A percentile compares a stretch with the other conserved stretches of the same genome.
Evolutionary conservation across 2,888 invertebrate species (phyloP).

Genomic region (Andrena bicolor): DNA sequence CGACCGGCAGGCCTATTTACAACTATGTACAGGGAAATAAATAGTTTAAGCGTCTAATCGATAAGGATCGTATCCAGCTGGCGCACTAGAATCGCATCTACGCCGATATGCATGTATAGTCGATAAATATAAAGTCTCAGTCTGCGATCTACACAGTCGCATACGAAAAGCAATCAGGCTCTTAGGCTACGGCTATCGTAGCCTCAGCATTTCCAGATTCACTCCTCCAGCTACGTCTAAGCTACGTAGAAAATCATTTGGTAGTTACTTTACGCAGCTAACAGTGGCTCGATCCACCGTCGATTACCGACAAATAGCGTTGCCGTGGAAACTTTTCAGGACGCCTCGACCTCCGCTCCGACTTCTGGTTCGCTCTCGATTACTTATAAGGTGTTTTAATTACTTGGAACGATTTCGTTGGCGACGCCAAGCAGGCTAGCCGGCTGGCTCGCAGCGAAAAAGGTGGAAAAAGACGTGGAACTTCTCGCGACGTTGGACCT

Average conservation of each 20-base stretch:
- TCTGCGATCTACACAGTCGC: conserved; percentile 15
- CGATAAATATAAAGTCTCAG: conserved; percentile 51
- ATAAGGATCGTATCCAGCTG: conserved; percentile 39
- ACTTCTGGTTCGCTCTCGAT: background rate
- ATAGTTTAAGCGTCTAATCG: conserved; percentile 70
- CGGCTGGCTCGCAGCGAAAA: background rate
- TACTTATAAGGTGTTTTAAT: background rate
- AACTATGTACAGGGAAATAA: conserved; percentile 79
- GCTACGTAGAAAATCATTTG: conserved; percentile 28
- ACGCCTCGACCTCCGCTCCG: background rate
- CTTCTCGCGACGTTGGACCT: background rate
- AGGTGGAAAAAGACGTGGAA: conserved; percentile 1
- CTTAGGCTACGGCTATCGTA: background rate
- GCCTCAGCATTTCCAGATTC: conserved; percentile 1
- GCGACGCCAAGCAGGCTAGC: background rate
- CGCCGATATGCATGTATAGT: conserved; percentile 17
- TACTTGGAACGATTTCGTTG: background rate
- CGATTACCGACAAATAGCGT: conserved; percentile 10
- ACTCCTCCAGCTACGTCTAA: background rate
- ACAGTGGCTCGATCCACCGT: background rate
- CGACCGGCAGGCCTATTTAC: conserved; percentile 69
- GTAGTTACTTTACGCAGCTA: conserved; percentile 16
- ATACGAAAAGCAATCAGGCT: conserved; percentile 5
- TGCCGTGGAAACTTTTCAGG: background rate
- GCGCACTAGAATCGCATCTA: conserved; percentile 29